These are phyloP conservation scores for Cyrtonyx montezumae DNA, from an alignment of 2,113 vertebrate species.

Conservation along the genomic window DNA sequence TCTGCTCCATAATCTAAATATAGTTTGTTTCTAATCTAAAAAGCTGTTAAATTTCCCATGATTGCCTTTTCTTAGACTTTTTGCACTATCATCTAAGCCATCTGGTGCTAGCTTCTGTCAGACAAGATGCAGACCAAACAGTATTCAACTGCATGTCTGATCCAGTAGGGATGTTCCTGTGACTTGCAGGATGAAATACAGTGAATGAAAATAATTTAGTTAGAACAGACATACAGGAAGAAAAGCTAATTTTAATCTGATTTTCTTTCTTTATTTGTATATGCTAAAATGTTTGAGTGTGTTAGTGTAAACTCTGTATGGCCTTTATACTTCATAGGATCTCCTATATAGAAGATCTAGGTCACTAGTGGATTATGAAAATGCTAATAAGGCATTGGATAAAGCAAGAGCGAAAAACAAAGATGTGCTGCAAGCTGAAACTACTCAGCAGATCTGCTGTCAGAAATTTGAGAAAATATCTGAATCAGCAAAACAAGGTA, in stretches of 20 bases:
- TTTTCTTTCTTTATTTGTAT: background rate
- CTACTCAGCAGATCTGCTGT: constrained; percentile 95
- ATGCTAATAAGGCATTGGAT: constrained; percentile 97
- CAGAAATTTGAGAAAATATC: constrained; percentile 99
- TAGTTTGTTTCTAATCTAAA: constrained; percentile 15
- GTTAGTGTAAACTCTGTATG: background rate
- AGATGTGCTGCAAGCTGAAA: constrained; percentile 97
- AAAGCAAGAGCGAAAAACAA: constrained; percentile 97
- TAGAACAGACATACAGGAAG: background rate
- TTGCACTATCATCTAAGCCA: background rate
- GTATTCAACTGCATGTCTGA: background rate
- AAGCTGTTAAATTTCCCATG: constrained; percentile 16
- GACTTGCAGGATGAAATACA: background rate
- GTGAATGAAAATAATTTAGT: background rate
- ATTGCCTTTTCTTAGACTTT: background rate
- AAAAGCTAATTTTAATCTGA: background rate
- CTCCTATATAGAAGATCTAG: constrained; percentile 95
- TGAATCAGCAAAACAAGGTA: constrained; percentile 98
- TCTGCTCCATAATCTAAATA: background rate
- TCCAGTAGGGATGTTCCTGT: background rate
- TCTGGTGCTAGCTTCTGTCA: constrained; percentile 13
- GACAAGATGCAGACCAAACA: background rate
- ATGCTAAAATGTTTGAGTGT: background rate
- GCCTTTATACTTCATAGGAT: constrained; percentile 79
- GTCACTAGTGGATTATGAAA: constrained; percentile 97